phyloP scores from a whole-genome alignment of 2,113 vertebrate genomes.

The Cinclus mexicanus region DNA sequence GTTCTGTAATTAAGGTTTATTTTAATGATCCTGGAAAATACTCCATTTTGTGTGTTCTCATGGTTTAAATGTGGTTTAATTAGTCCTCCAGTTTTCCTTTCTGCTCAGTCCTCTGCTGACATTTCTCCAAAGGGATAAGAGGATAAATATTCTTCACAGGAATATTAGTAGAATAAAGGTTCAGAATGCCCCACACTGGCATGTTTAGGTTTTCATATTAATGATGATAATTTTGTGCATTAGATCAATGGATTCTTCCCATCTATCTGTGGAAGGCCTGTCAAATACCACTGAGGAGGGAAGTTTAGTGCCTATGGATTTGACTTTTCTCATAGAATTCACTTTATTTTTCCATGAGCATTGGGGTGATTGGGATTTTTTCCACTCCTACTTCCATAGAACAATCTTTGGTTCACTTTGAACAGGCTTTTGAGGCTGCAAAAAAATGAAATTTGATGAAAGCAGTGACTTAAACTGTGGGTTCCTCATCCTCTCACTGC shows the following conservation, averaged over 20 bases:
- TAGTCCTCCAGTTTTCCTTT: background rate
- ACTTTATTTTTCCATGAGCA: background rate
- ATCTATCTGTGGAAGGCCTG: background rate
- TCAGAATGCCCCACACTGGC: background rate
- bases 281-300: background rate
- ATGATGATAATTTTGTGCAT: background rate
- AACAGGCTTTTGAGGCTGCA: background rate
- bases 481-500: background rate
- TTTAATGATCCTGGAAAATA: constrained; percentile 3
- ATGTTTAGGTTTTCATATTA: background rate
- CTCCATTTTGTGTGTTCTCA: background rate
- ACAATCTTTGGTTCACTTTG: background rate
- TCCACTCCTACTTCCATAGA: background rate
- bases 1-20: constrained; percentile 38
- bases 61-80: background rate
- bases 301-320: background rate
- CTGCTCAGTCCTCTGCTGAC: background rate
- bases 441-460: background rate
- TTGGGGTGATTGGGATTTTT: background rate
- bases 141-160: background rate
- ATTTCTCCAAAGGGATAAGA: background rate
- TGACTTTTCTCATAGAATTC: background rate
- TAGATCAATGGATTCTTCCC: background rate
- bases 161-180: background rate
- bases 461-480: background rate